Evolutionary conservation across 2,888 invertebrate species (phyloP).

Genomic region (Lingula anatina): DNA sequence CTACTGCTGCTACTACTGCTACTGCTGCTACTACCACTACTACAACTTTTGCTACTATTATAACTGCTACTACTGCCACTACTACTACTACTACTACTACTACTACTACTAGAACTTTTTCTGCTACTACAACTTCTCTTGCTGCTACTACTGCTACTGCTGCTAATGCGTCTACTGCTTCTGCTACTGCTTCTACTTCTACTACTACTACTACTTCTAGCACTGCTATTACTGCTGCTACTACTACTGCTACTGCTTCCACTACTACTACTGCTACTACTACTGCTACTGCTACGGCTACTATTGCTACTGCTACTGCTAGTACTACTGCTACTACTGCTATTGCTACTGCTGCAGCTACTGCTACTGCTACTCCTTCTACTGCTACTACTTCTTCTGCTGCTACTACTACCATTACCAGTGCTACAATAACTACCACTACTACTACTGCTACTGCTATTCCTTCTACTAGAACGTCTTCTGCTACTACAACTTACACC

Average conservation of each 20-base stretch:
- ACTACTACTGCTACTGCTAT: slow-evolving; percentile 3
- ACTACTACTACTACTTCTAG: slow-evolving; percentile 2
- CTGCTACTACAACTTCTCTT: too few relatives aligned
- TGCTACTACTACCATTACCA: slow-evolving; percentile 2
- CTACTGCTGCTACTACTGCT: slow-evolving; percentile 1
- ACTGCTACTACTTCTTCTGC: slow-evolving; percentile 5
- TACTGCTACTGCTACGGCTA: slow-evolving; percentile 2
- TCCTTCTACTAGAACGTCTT: neutral
- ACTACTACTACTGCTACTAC: slow-evolving; percentile 1
- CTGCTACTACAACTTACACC: too few relatives aligned
- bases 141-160: slow-evolving; percentile 6
- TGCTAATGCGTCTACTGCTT: slow-evolving; percentile 5
- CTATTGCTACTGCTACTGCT: too few relatives aligned
- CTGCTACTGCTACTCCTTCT: slow-evolving; percentile 6
- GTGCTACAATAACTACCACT: slow-evolving; percentile 4
- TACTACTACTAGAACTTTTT: too few relatives aligned
- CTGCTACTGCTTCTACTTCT: slow-evolving; percentile 3
- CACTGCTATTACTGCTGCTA: slow-evolving; percentile 1
- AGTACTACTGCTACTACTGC: too few relatives aligned
- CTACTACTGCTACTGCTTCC: slow-evolving; percentile 1
- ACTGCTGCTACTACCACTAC: slow-evolving; percentile 2
- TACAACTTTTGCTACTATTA: too few relatives aligned
- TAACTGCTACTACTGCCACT: too few relatives aligned
- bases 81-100: too few relatives aligned
- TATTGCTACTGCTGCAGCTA: slow-evolving; percentile 5